A percentile compares a stretch with the other conserved stretches of the same genome.
phyloP scores from a whole-genome alignment of 2,888 invertebrate genomes.

The Theretra japonica region DNA sequence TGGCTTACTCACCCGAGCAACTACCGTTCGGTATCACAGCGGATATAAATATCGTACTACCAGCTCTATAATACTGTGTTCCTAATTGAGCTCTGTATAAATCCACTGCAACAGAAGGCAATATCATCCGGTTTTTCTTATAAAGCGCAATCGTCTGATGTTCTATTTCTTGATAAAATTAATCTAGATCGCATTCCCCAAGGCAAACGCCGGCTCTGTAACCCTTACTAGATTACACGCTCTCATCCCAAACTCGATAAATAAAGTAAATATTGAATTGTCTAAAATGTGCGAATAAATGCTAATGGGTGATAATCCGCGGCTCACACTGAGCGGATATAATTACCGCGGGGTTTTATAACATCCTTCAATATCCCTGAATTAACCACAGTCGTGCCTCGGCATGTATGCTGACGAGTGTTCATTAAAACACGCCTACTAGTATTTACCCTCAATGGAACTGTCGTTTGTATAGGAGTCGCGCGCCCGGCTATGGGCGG shows the following conservation, averaged over 20 bases:
- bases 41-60: not conserved
- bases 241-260: not conserved
- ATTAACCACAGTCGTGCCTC: constrained; percentile 8
- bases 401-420: not conserved
- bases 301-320: constrained; percentile 6
- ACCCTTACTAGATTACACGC: not conserved
- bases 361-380: not conserved
- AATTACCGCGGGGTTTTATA: not conserved
- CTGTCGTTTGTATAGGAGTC: too few relatives aligned
- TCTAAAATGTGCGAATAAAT: constrained; percentile 1
- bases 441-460: not conserved
- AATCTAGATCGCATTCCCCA: not conserved
- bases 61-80: not conserved
- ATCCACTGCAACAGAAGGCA: not conserved
- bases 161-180: constrained; percentile 3
- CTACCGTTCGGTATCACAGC: too few relatives aligned
- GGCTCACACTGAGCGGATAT: not conserved
- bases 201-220: not conserved
- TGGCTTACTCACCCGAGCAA: too few relatives aligned
- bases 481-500: too few relatives aligned
- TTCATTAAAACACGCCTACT: not conserved
- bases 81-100: not conserved
- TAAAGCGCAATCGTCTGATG: constrained; percentile 1
- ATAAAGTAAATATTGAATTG: constrained; percentile 10
- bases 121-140: not conserved